phyloP scores from a whole-genome alignment of 2,888 invertebrate species.

The Drosophila prolongata region DNA sequence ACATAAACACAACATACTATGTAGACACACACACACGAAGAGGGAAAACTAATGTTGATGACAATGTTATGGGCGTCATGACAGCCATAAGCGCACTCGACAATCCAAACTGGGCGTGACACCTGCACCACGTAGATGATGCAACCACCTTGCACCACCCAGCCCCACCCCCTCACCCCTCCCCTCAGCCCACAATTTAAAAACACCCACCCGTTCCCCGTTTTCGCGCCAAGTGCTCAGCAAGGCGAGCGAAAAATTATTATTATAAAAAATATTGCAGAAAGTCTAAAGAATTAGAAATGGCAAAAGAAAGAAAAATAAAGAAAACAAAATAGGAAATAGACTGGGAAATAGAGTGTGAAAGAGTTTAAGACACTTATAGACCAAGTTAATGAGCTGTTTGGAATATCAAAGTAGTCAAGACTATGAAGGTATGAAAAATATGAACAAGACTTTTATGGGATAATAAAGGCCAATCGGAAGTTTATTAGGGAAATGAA shows the following conservation, averaged over 20 bases:
- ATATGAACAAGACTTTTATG: neutral
- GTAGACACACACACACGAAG: neutral
- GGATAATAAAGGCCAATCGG: neutral
- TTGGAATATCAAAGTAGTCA: neutral
- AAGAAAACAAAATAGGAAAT: neutral
- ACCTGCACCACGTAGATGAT: conserved; percentile 46
- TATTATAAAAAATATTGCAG: conserved; percentile 28
- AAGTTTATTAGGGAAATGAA: too few relatives aligned
- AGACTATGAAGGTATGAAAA: neutral
- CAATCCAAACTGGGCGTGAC: conserved; percentile 53
- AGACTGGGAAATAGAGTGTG: too few relatives aligned
- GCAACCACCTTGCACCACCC: conserved; percentile 22
- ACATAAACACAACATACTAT: neutral
- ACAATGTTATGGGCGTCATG: conserved; percentile 82
- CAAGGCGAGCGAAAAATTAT: conserved; percentile 25
- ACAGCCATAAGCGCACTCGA: conserved; percentile 81
- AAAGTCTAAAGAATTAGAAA: conserved; percentile 17
- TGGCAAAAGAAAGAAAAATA: neutral
- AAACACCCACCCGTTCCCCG: too few relatives aligned
- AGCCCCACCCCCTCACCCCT: neutral
- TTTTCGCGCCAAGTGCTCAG: conserved; percentile 3
- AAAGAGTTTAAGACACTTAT: neutral
- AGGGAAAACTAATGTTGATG: conserved; percentile 76
- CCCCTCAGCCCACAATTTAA: neutral
- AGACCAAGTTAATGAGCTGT: neutral